Evolutionary conservation across 2,113 vertebrate species (phyloP), one percentile per base, ranked within the genome.

Genomic region (Pipa parva): DNA sequence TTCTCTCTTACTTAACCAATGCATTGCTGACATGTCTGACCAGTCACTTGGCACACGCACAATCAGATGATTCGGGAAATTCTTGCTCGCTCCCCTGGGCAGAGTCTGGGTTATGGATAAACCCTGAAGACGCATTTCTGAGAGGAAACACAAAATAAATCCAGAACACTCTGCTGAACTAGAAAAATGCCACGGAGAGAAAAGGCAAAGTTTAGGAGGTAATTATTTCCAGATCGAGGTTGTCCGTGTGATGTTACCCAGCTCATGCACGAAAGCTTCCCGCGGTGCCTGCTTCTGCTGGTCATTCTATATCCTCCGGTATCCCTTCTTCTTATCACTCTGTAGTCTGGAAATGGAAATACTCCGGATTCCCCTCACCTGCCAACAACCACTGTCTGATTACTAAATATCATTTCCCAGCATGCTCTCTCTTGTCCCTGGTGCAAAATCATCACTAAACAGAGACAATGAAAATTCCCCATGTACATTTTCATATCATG

Each of bases 41-140:
- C 77, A 73, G 64, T 75, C 75, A 73, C 59, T 56, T 77, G 74
- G 59, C 77, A 83, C 73, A 58, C 72, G 54, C 67, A 59, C 56
- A 63, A 57, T 68, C 62, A 45, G 57, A 56, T 71, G 27, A 51
- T 48, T 67, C 63, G 73, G 63, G 37, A 36, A 66, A 57, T 21
- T n/a, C 5, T 36, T 45, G n/a, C 22, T 36, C 24, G 2, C n/a
- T 28, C 50, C 61, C 33, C 49, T 9, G 9, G 49, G 25, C 20
- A 36, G 10, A 18, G 13, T 28, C 7, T 28, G 27, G 13, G 28
- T 22, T 39, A 4, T 20, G 15, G 15, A n/a, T 5, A 3, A n/a
- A 17, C 31, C 4, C 31, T 26, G 24, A 39, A 24, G 21, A 46
- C 11, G 33, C 24, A 18, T 7, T 13, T 3, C 42, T 21, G 20